A percentile compares a stretch with the other conserved stretches of the same genome.
These are phyloP conservation scores for Calvadosia cruxmelitensis DNA, from an alignment of 30 jellyfish, hydroid and myxozoan species.

Conservation along the genomic window DNA sequence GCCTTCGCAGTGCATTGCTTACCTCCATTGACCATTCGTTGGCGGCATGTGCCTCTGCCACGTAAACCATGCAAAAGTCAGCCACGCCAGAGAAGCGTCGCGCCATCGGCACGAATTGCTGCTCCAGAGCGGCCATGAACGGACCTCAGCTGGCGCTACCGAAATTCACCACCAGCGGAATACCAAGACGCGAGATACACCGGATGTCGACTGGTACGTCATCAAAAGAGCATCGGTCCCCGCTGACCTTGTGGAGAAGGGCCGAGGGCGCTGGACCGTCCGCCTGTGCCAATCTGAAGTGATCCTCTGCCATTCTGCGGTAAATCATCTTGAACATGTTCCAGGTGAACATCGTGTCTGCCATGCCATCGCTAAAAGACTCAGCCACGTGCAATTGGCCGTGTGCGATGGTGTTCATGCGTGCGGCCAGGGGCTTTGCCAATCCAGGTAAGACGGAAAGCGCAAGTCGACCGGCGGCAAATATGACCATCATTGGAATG, in stretches of 20 bases:
- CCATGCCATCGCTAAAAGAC: constrained; percentile 3
- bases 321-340: constrained; percentile 11
- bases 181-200: too few species aligned
- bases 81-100: constrained; percentile 35
- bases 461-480: too few species aligned
- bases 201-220: too few species aligned
- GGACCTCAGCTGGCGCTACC: constrained; percentile 94
- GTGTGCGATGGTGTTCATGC: too few species aligned
- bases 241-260: background rate
- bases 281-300: constrained; percentile 14
- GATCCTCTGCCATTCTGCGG: background rate
- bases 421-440: too few species aligned
- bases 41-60: constrained; percentile 81
- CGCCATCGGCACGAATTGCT: constrained; percentile 40
- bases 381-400: too few species aligned
- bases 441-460: too few species aligned
- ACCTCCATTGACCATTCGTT: constrained; percentile 78
- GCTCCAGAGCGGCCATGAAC: constrained; percentile 52
- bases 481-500: too few species aligned
- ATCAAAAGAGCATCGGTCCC: too few species aligned
- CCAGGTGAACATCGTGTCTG: constrained; percentile 24
- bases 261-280: constrained; percentile 20
- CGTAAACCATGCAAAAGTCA: constrained; percentile 64
- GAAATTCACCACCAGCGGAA: constrained; percentile 67
- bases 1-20: background rate